phyloP scores from a whole-genome alignment of 2,888 invertebrate species.

The Drosophila hamatofila region DNA sequence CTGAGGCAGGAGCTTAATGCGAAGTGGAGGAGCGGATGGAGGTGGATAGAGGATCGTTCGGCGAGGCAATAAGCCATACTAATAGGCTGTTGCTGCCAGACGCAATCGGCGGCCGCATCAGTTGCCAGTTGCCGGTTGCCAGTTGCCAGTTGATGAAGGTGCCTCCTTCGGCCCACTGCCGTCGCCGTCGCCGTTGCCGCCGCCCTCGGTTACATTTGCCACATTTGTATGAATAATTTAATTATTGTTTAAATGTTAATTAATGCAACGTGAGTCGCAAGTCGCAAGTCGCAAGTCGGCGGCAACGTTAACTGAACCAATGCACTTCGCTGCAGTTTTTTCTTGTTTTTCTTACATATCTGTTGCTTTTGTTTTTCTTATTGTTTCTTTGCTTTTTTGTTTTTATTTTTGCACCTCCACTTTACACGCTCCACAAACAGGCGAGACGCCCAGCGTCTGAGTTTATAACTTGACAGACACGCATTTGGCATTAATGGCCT shows the following conservation, averaged over 20 bases:
- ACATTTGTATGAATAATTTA: constrained; percentile 84
- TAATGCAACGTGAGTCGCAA: constrained; percentile 80
- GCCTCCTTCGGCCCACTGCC: constrained; percentile 20
- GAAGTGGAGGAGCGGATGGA: neutral
- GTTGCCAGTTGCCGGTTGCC: constrained; percentile 40
- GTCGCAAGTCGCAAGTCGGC: constrained; percentile 24
- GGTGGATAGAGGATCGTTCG: constrained; percentile 45
- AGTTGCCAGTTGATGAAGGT: constrained; percentile 41
- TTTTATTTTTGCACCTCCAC: constrained; percentile 50
- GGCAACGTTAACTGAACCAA: constrained; percentile 45
- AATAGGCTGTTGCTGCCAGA: constrained; percentile 69
- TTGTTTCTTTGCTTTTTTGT: constrained; percentile 6
- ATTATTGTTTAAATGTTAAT: constrained; percentile 85
- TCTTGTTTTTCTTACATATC: neutral
- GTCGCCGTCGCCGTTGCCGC: constrained; percentile 30
- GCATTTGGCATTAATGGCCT: constrained; percentile 83
- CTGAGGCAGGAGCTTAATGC: constrained; percentile 18
- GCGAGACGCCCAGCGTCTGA: constrained; percentile 47
- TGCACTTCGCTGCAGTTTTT: constrained; percentile 45
- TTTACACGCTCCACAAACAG: constrained; percentile 54
- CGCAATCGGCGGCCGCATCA: constrained; percentile 56
- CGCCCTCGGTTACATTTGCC: constrained; percentile 63
- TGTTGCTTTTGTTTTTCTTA: constrained; percentile 3
- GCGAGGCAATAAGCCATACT: constrained; percentile 76
- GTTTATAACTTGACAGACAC: constrained; percentile 82